Evolutionary conservation across 2,113 vertebrate genomes (phyloP).

Genomic region (Barbus barbus): DNA sequence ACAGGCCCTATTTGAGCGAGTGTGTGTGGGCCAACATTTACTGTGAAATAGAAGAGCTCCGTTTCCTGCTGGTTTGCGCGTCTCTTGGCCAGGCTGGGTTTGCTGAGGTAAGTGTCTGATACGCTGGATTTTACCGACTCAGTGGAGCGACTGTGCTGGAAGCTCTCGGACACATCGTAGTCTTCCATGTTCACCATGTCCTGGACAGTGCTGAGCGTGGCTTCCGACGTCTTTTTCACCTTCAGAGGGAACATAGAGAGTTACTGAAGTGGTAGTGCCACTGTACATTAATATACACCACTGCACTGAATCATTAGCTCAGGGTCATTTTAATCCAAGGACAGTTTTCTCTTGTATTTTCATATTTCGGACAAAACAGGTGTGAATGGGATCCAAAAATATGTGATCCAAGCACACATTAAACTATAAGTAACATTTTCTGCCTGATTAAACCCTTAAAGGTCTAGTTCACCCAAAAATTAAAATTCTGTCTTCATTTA

Average conservation of each 20-base stretch:
- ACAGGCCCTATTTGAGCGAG: not conserved
- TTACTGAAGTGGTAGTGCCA: not conserved
- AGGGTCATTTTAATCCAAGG: not conserved
- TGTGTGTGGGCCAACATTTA: slow-evolving; percentile 65
- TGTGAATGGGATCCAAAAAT: not conserved
- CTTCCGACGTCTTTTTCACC: slow-evolving; percentile 99
- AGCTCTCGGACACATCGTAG: slow-evolving; percentile 96
- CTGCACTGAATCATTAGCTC: not conserved
- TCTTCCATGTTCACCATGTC: slow-evolving; percentile 97
- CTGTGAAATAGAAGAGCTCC: slow-evolving; percentile 98
- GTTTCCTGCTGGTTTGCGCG: slow-evolving; percentile 98
- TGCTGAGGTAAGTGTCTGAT: slow-evolving; percentile 98
- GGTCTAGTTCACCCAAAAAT: no score
- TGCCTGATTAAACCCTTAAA: not conserved
- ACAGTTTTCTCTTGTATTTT: not conserved
- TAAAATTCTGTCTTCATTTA: no score
- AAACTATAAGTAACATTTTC: not conserved
- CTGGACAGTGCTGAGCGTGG: slow-evolving; percentile 93
- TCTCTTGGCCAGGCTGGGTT: slow-evolving; percentile 95
- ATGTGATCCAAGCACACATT: no score
- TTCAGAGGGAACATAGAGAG: slow-evolving; percentile 55
- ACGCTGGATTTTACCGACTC: slow-evolving; percentile 97
- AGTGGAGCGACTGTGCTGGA: slow-evolving; percentile 97
- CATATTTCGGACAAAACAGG: not conserved
- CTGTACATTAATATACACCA: not conserved